These are phyloP conservation scores for Temnothorax curvispinosus DNA, from an alignment of 1,140 invertebrate genomes.

Conservation along the genomic window DNA sequence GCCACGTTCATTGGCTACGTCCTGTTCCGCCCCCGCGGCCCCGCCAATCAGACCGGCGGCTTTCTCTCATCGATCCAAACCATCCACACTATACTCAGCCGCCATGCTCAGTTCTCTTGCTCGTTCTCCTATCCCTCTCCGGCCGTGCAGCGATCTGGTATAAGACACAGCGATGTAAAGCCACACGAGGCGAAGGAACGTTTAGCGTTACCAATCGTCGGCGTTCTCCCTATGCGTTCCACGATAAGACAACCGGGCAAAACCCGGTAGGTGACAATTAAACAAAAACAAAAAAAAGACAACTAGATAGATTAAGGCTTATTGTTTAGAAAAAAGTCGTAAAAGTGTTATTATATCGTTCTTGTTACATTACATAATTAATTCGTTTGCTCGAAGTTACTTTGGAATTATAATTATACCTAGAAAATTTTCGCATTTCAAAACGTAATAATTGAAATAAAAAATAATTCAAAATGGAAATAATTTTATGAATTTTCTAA, in stretches of 20 bases:
- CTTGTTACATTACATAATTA: neutral
- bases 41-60: slow-evolving; percentile 84
- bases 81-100: slow-evolving; percentile 80
- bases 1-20: slow-evolving; percentile 84
- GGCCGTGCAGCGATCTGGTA: slow-evolving; percentile 64
- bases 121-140: slow-evolving; percentile 69
- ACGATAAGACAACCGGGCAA: neutral
- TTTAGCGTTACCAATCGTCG: slow-evolving; percentile 38
- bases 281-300: neutral
- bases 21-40: slow-evolving; percentile 82
- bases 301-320: neutral
- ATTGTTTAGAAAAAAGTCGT: too few relatives aligned
- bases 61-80: slow-evolving; percentile 81
- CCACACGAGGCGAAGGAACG: slow-evolving; percentile 38
- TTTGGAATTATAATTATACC: neutral
- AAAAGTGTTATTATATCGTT: neutral
- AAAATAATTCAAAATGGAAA: neutral
- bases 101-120: slow-evolving; percentile 78
- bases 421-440: neutral
- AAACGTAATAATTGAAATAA: neutral
- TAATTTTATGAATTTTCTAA: neutral
- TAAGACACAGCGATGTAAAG: slow-evolving; percentile 66
- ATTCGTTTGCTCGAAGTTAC: neutral
- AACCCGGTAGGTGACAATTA: slow-evolving; percentile 9
- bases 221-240: slow-evolving; percentile 15